Evolutionary conservation across 30 jellyfish, hydroid and myxozoan genomes (phyloP).

Genomic region (Chironex yamaguchii): DNA sequence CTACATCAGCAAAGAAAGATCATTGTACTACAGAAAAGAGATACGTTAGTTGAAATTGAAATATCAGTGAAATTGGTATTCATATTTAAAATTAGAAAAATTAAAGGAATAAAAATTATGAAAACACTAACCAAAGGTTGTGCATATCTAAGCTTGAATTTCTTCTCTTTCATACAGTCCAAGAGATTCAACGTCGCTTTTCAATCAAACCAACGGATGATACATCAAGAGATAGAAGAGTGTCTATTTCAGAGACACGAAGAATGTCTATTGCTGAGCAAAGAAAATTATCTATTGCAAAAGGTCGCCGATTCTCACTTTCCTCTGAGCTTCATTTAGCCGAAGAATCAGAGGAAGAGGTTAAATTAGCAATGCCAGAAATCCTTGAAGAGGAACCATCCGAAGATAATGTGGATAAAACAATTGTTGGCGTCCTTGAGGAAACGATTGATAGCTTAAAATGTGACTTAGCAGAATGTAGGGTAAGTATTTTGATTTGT

Average conservation of each 20-base stretch:
- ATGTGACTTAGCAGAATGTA: slow-evolving; percentile 32
- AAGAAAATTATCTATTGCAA: neutral
- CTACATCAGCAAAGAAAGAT: too few relatives aligned
- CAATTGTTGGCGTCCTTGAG: slow-evolving; percentile 26
- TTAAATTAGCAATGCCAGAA: neutral
- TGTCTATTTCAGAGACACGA: neutral
- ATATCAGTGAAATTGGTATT: too few relatives aligned
- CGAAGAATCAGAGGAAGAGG: neutral
- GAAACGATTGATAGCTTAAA: slow-evolving; percentile 31
- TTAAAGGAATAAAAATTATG: too few relatives aligned
- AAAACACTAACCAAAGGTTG: too few relatives aligned
- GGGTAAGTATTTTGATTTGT: neutral
- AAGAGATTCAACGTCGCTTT: neutral
- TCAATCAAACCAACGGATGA: neutral
- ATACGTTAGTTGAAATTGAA: too few relatives aligned
- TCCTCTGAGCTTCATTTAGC: neutral
- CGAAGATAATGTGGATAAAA: neutral
- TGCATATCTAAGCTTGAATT: too few relatives aligned
- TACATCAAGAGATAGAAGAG: neutral
- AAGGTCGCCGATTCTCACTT: neutral
- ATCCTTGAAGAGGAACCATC: neutral
- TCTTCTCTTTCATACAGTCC: neutral
- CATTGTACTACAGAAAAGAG: too few relatives aligned
- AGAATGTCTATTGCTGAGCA: neutral
- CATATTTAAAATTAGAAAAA: too few relatives aligned